Percentiles rank a stretch among this genome's conserved stretches.
phyloP scores from a whole-genome alignment of 2,113 vertebrate genomes.

The Oncorhynchus clarkii region DNA sequence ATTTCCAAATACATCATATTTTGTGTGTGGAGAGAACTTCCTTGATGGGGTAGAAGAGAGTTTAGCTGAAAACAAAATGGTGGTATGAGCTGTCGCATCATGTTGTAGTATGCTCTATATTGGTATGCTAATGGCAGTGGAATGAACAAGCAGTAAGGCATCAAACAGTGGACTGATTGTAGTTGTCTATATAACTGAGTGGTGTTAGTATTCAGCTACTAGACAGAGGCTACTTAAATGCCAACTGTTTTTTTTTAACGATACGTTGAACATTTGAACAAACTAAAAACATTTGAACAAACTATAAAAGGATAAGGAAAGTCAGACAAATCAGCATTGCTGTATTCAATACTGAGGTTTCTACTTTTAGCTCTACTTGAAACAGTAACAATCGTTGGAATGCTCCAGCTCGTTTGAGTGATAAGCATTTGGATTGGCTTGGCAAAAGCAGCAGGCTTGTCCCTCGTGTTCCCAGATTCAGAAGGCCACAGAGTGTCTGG shows the following conservation, averaged over 20 bases:
- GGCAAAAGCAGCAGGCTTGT: constrained; percentile 6
- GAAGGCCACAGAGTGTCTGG: constrained; percentile 24
- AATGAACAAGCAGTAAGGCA: not conserved
- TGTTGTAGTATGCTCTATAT: not conserved
- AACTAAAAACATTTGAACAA: not conserved
- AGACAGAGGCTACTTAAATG: constrained; percentile 30
- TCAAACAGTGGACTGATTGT: not conserved
- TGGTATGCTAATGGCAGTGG: not conserved
- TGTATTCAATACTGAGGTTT: constrained; percentile 15
- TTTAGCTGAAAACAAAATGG: constrained; percentile 57
- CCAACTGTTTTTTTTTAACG: not conserved
- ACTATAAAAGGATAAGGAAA: constrained; percentile 10
- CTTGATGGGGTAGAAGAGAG: constrained; percentile 51
- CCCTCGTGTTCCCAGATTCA: constrained; percentile 13
- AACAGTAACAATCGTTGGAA: constrained; percentile 25
- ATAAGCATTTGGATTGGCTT: constrained; percentile 21
- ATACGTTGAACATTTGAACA: not conserved
- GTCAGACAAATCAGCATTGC: not conserved
- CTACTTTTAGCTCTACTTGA: constrained; percentile 25
- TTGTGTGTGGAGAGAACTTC: constrained; percentile 35
- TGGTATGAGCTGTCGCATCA: constrained; percentile 19
- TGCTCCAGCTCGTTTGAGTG: constrained; percentile 22
- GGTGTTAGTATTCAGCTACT: not conserved
- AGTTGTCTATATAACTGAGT: not conserved
- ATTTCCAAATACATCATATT: constrained; percentile 67